Percentiles rank a stretch among this genome's conserved stretches.
phyloP scores from a whole-genome alignment of 2,888 invertebrate genomes.

The Hermodice carunculata region DNA sequence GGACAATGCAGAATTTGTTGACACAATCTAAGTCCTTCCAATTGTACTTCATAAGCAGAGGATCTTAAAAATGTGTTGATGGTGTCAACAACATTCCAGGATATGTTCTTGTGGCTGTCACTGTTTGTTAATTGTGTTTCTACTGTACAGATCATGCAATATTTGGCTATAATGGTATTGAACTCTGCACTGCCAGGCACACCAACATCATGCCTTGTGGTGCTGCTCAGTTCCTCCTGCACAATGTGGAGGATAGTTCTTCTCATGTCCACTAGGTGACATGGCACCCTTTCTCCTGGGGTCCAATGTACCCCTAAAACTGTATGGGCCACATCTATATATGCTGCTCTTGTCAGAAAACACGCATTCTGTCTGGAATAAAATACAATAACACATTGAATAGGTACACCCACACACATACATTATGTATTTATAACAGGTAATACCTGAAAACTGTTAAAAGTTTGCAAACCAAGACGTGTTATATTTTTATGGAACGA shows the following conservation, averaged over 20 bases:
- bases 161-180: neutral
- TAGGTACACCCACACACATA: neutral
- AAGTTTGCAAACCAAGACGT: too few relatives aligned
- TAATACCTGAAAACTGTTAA: too few relatives aligned
- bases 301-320: neutral
- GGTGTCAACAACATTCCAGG: too few relatives aligned
- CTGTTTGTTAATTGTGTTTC: neutral
- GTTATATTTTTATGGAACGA: too few relatives aligned
- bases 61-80: too few relatives aligned
- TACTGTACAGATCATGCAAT: neutral
- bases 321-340: neutral
- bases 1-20: too few relatives aligned
- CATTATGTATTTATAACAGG: too few relatives aligned
- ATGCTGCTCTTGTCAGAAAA: neutral
- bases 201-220: neutral
- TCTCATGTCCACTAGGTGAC: neutral
- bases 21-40: too few relatives aligned
- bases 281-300: neutral
- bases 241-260: neutral
- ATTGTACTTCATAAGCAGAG: too few relatives aligned
- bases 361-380: slow-evolving; percentile 6
- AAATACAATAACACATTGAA: neutral
- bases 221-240: neutral
- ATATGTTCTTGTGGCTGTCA: neutral
- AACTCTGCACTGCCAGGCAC: slow-evolving; percentile 7